These are phyloP conservation scores for Glareola pratincola DNA, from an alignment of 2,113 vertebrate genomes.

Conservation along the genomic window DNA sequence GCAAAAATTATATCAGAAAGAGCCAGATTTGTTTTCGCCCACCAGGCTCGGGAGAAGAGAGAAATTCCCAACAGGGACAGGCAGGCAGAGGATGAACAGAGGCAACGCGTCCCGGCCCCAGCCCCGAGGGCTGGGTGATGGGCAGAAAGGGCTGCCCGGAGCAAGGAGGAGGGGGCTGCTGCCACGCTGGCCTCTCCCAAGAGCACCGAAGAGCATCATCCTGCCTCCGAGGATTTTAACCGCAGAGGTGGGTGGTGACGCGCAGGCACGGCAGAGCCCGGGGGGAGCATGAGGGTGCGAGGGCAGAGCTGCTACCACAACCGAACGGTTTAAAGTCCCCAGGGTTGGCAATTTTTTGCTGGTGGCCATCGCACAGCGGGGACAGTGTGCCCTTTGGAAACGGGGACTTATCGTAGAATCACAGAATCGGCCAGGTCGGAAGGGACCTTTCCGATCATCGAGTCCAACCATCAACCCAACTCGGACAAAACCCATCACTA, in stretches of 20 bases:
- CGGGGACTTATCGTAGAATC: too few species aligned
- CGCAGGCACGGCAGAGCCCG: fast-evolving
- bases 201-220: neutral
- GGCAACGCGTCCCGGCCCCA: fast-evolving
- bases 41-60: neutral
- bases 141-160: neutral
- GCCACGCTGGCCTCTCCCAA: neutral
- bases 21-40: neutral
- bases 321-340: fast-evolving
- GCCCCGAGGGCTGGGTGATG: neutral
- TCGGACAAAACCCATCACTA: too few species aligned
- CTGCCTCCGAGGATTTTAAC: fast-evolving
- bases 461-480: too few species aligned
- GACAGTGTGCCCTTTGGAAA: neutral
- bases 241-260: fast-evolving
- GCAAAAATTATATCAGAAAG: neutral
- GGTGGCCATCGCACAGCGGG: neutral
- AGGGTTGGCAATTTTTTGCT: fast-evolving
- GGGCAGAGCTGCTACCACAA: neutral
- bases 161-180: neutral
- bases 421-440: neutral
- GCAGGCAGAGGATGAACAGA: neutral
- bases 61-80: neutral
- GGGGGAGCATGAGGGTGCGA: neutral
- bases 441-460: neutral